Percentiles rank a stretch among this genome's conserved stretches.
These are phyloP conservation scores for Ctenodactylus gundi DNA, from an alignment of 2,113 vertebrate genomes.

Conservation along the genomic window DNA sequence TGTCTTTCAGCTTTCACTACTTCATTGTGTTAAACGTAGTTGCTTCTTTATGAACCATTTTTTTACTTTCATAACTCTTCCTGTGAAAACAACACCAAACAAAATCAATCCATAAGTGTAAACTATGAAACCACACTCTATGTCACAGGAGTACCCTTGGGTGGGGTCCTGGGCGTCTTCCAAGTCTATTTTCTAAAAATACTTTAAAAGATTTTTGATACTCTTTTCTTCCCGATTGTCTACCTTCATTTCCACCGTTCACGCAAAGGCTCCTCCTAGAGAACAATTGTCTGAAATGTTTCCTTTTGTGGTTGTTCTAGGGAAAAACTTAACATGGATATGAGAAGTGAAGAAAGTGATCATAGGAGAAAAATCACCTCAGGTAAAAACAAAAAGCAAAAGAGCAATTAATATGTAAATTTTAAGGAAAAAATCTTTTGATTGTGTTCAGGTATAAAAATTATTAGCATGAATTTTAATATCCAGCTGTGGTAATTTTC, in stretches of 20 bases:
- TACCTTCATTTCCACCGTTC: slow-evolving; percentile 37
- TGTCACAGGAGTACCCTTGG: slow-evolving; percentile 73
- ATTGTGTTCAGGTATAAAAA: slow-evolving; percentile 12
- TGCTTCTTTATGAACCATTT: slow-evolving; percentile 48
- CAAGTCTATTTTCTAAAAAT: slow-evolving; percentile 45
- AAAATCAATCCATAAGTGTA: slow-evolving; percentile 49
- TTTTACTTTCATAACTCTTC: slow-evolving; percentile 74
- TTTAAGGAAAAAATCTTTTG: slow-evolving; percentile 36
- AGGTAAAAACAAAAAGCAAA: slow-evolving; percentile 82
- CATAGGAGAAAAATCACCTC: slow-evolving; percentile 75
- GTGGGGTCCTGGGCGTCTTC: slow-evolving; percentile 62
- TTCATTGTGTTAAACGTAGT: slow-evolving; percentile 64
- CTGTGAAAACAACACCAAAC: slow-evolving; percentile 63
- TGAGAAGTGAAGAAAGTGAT: slow-evolving; percentile 79
- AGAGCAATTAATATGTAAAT: slow-evolving; percentile 8
- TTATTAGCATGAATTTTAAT: neutral
- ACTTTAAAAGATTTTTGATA: slow-evolving; percentile 70
- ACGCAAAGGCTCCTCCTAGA: slow-evolving; percentile 39
- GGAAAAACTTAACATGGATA: slow-evolving; percentile 74
- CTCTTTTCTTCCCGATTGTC: slow-evolving; percentile 56
- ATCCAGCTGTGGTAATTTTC: slow-evolving; percentile 43
- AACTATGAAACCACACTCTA: slow-evolving; percentile 67
- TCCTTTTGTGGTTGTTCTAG: slow-evolving; percentile 78
- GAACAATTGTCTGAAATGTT: slow-evolving; percentile 66
- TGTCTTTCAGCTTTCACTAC: slow-evolving; percentile 55